Evolutionary conservation across 2,797 vertebrate genomes (phyloP).

Genomic region (Danio albolineatus): DNA sequence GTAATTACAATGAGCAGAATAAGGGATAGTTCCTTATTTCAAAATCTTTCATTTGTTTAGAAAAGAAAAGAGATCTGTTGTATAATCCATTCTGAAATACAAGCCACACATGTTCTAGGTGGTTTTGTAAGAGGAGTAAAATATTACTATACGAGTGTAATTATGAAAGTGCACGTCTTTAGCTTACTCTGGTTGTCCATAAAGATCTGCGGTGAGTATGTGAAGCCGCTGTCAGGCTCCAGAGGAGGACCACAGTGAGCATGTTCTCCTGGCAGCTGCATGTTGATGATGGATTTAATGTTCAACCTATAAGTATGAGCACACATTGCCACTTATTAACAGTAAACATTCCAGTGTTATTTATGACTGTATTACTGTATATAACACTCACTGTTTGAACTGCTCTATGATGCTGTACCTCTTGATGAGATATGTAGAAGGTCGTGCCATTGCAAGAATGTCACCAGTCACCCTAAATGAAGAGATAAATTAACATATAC

Average conservation of each 20-base stretch:
- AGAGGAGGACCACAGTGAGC: slow-evolving; percentile 81
- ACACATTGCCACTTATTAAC: not conserved
- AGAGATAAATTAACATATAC: not conserved
- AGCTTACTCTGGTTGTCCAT: slow-evolving; percentile 85
- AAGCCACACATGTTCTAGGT: not conserved
- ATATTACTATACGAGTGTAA: too few species aligned
- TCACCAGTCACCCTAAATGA: slow-evolving; percentile 82
- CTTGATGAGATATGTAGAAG: slow-evolving; percentile 79
- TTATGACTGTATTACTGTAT: not conserved
- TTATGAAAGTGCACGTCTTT: not conserved
- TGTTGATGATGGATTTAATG: slow-evolving; percentile 83
- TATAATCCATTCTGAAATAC: too few species aligned
- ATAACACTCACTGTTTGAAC: slow-evolving; percentile 76
- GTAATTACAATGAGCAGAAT: too few species aligned
- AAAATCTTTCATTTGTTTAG: too few species aligned
- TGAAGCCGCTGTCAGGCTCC: slow-evolving; percentile 80
- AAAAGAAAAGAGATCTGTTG: too few species aligned
- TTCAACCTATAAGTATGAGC: slow-evolving; percentile 73
- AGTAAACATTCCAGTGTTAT: not conserved
- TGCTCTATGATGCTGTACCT: slow-evolving; percentile 83
- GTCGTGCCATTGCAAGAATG: slow-evolving; percentile 84
- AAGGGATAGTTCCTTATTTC: too few species aligned
- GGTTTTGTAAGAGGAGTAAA: not conserved
- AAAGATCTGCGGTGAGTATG: slow-evolving; percentile 83
- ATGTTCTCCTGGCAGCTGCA: slow-evolving; percentile 85